Percentiles rank a stretch among this genome's conserved stretches.
Conservation (phyloP, 2,797 vertebrate genomes). For the Crax fasciolata region DNA sequence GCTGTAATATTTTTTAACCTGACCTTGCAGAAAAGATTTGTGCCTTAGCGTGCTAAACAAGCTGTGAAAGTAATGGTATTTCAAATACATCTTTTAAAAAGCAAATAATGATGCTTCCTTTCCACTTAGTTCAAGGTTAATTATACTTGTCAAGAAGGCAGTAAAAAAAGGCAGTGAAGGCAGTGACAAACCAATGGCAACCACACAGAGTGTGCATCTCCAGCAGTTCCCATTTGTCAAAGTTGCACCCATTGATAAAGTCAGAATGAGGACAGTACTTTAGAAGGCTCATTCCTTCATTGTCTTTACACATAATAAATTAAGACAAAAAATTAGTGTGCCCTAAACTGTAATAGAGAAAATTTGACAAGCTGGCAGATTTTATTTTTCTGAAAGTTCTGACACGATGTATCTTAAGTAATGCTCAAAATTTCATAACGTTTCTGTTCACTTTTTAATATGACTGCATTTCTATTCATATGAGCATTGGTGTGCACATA, state of each 20-base stretch:
- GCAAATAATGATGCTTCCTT: neutral
- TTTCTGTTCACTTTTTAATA: neutral
- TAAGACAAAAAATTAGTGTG: neutral
- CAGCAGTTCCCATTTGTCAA: constrained; percentile 59
- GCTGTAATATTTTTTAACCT: constrained; percentile 25
- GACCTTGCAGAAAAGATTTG: constrained; percentile 44
- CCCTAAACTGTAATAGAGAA: neutral
- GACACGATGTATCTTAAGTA: neutral
- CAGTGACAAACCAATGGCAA: neutral
- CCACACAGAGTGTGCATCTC: neutral
- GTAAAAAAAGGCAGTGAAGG: neutral
- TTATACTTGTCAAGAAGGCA: constrained; percentile 25
- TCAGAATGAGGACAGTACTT: constrained; percentile 43
- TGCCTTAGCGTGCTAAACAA: constrained; percentile 4
- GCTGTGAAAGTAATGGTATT: neutral
- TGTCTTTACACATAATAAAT: neutral
- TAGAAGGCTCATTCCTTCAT: neutral
- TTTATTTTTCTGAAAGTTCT: neutral
- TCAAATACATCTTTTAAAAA: neutral
- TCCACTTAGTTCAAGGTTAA: constrained; percentile 55
- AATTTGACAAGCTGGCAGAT: neutral
- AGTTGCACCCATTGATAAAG: constrained; percentile 65
- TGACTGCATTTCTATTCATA: neutral
- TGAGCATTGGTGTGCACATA: constrained; percentile 18
- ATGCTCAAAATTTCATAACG: neutral